Conservation (phyloP, 2,797 vertebrate species). For the Ceryle rudis region DNA sequence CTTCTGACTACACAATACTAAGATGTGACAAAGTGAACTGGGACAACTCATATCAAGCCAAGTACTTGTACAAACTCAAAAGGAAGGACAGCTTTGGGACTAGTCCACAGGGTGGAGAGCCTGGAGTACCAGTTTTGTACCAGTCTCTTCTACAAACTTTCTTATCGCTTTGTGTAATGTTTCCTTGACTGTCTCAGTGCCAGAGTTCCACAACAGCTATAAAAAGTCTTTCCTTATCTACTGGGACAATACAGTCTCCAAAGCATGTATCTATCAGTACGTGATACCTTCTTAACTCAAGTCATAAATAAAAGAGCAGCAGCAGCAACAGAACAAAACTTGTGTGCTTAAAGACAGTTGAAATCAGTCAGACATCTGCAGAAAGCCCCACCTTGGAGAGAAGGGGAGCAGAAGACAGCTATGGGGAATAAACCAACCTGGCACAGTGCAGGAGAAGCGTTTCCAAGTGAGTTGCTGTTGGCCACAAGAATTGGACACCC, state of each 20-base stretch:
- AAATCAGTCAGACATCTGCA: background rate
- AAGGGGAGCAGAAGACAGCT: background rate
- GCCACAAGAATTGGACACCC: background rate
- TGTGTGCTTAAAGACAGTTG: background rate
- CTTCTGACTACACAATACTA: background rate
- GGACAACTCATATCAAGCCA: background rate
- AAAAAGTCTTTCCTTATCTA: background rate
- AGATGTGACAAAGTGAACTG: background rate
- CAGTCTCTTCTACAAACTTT: background rate
- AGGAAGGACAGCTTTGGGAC: background rate
- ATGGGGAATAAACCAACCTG: background rate
- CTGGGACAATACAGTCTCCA: background rate
- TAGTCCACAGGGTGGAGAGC: background rate
- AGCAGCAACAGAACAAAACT: background rate
- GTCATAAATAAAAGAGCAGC: background rate
- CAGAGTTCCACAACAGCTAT: background rate
- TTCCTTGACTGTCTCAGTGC: background rate
- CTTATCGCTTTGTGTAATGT: background rate
- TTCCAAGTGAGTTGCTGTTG: background rate
- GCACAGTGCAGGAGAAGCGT: background rate
- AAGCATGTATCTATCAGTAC: background rate
- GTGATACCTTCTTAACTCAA: background rate
- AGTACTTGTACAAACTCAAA: background rate
- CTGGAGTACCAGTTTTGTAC: background rate
- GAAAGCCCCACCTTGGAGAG: background rate